Evolutionary conservation across 2,888 invertebrate genomes (phyloP), one percentile per base, ranked within the genome.

Genomic region (Azorinus chamasolen): DNA sequence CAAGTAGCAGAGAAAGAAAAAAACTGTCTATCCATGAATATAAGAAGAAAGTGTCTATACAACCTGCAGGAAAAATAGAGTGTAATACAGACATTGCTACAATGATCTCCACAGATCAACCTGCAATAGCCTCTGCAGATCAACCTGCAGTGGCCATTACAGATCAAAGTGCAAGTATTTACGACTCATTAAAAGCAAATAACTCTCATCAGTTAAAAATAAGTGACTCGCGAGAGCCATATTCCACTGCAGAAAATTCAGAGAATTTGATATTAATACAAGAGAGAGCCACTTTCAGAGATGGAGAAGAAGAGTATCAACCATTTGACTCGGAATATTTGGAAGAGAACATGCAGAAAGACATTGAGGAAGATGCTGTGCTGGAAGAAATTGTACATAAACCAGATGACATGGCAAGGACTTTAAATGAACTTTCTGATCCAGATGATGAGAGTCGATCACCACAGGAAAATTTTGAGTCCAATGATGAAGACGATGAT

Each of bases 351-450:
- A 45, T 1, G 1, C 58, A 22, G 14, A 37, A 61, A 20, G 32
- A 18, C 14, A 6, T 12, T 8, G 51, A 51, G 20, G 22, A 14
- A 24, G 22, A 41, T 18, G 32, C 22, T 25, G 12, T 14, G 14
- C 18, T 20, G 24, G 48, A 70, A n/a, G 77, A 73, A 22, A 20
- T 68, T 55, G 76, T 80, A 14, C 59, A 72, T 22, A 65, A 50
- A 43, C 58, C 70, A 46, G 55, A 77, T 43, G 76, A 69, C 24
- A 80, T 80, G 80, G 63, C 65, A 22, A 72, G 73, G 55, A 63
- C 76, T n/a, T 62, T 80, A 32, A 69, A 75, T 73, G 80, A 70
- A 24, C 54, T 80, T 27, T 66, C 76, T 24, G 80, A 80, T 27
- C 80, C 76, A 43, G 73, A 73, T 55, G 73, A 73, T 63, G 41